Evolutionary conservation across 1,140 invertebrate species (phyloP), one percentile per base, ranked within the genome.

Genomic region (Plectus sambesii): DNA sequence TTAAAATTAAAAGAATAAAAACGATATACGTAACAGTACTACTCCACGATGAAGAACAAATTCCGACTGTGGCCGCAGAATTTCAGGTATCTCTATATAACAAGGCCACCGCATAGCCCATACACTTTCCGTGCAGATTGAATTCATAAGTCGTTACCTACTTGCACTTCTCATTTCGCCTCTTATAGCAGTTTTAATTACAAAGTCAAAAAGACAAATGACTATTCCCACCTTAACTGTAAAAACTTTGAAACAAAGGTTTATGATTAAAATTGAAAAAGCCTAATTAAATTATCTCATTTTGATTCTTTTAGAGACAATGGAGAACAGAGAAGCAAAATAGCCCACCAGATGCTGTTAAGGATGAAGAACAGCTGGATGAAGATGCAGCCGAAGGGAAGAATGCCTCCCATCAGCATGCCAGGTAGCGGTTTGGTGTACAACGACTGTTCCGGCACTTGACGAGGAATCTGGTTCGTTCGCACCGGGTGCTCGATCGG

Each of bases 331-430:
- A 55, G n/a, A n/a, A n/a, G n/a, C n/a, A n/a, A 38, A 36, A 27
- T 23, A 27, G 59, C 70, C 67, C 70, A 81, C 93, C 93, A 98
- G 39, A 98, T 82, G 24, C 89, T 96, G 74, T 94, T 98, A 12
- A 98, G 77, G 54, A 98, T 97, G 70, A 98, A 98, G 77, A 97
- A 98, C 12, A 98, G 78, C 69, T 98, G 93, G 60, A 98, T 97
- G 70, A 98, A 98, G 70, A 98, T 98, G 70, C 93, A 97, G 33
- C 92, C 93, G 72, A 98, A 98, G 4, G 93, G 93, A 54, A 98
- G 73, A 38, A 98, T 88, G 30, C 93, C 92, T 26, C 92, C 92
- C 90, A 98, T 97, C 24, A 96, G 75, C 50, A 97, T 87, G 22
- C 78, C 73, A 22, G 75, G 75, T 49, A 92, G 71, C 1, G 89